Evolutionary conservation across 2,888 invertebrate species (phyloP).

Genomic region (Diaphora mendica): DNA sequence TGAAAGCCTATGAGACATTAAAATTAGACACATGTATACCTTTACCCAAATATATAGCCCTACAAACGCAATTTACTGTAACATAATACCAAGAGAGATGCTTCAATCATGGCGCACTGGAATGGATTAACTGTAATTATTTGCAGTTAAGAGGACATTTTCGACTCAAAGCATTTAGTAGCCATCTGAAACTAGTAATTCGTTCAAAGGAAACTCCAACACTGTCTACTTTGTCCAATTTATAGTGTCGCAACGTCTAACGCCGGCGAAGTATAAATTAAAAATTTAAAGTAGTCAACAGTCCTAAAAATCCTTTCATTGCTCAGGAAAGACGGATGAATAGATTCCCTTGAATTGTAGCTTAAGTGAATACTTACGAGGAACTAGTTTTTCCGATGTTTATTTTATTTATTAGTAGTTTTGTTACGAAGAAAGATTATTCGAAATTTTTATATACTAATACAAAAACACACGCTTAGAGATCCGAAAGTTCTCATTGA

Average conservation of each 20-base stretch:
- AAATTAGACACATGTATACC: not conserved
- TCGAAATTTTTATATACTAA: too few relatives aligned
- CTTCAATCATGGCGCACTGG: not conserved
- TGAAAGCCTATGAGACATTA: not conserved
- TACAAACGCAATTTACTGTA: not conserved
- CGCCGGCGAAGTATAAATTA: not conserved
- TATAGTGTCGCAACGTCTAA: not conserved
- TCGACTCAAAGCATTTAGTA: not conserved
- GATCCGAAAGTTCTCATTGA: too few relatives aligned
- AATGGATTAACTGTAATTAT: slow-evolving; percentile 1
- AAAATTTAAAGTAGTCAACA: not conserved
- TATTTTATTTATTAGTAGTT: too few relatives aligned
- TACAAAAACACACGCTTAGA: too few relatives aligned
- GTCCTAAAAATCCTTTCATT: not conserved
- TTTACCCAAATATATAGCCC: not conserved
- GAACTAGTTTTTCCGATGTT: too few relatives aligned
- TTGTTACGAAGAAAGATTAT: too few relatives aligned
- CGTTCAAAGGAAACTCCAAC: not conserved
- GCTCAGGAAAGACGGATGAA: too few relatives aligned
- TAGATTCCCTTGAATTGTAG: too few relatives aligned
- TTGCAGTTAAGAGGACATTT: not conserved
- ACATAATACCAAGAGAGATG: not conserved
- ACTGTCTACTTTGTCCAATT: not conserved
- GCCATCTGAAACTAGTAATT: not conserved
- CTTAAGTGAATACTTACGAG: too few relatives aligned